phyloP scores from a whole-genome alignment of 2,113 vertebrate genomes.

The Corapipo altera region DNA sequence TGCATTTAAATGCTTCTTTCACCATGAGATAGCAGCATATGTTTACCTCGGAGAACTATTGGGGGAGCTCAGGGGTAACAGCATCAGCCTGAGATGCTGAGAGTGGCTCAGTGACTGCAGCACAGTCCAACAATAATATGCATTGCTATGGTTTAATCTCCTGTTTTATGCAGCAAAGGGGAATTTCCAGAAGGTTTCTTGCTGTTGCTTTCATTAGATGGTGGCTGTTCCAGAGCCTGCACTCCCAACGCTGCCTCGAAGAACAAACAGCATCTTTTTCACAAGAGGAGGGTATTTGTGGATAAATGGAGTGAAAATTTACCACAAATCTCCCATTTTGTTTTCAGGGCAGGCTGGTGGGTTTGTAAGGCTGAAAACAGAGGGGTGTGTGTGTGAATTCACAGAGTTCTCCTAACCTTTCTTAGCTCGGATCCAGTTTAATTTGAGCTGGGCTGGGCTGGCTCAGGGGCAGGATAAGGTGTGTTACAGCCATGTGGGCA shows the following conservation, averaged over 20 bases:
- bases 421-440: background rate
- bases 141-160: background rate
- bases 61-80: background rate
- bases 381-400: too few species aligned
- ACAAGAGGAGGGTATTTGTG: background rate
- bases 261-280: rapidly evolving
- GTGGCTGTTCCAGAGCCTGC: background rate
- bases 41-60: rapidly evolving
- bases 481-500: rapidly evolving
- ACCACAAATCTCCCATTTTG: background rate
- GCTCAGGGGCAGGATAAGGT: rapidly evolving
- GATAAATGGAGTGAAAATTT: background rate
- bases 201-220: background rate
- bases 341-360: background rate
- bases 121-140: rapidly evolving
- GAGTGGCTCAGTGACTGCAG: background rate
- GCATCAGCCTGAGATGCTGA: background rate
- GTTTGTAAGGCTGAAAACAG: background rate
- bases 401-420: background rate
- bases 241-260: rapidly evolving
- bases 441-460: background rate
- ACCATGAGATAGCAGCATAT: background rate
- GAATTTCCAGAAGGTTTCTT: background rate
- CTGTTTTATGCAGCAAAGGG: background rate
- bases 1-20: background rate